Evolutionary conservation across 1,140 invertebrate species (phyloP), one percentile per base, ranked within the genome.

Genomic region (Drosophila lacteicornis): DNA sequence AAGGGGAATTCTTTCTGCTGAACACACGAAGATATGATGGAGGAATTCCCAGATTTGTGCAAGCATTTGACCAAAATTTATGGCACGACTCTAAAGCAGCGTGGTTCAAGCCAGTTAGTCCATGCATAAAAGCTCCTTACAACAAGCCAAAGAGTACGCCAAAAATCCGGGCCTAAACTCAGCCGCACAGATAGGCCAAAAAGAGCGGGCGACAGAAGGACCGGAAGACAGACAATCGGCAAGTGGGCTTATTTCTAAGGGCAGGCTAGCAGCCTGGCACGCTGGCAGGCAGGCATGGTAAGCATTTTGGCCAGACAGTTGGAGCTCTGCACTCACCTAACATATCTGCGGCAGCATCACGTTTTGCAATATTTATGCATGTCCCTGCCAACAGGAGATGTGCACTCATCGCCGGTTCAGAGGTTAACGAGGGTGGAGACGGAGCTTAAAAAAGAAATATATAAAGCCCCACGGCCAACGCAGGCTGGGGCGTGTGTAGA

Each of bases 321-420:
- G 49, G 49, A 46, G 46, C 57, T 77, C 70, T 69, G 47, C 66
- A 79, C 74, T 87, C 76, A 87, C 84, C 80, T 87, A 75, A 80
- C 80, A 69, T 87, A 71, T 87, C 63, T 62, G 50, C 80, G 82
- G 46, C 66, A 69, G 70, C 61, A 70, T 80, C 84, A 88, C 84
- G 76, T 88, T 87, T 88, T 87, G 77, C 82, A 87, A 88, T 88
- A 87, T 87, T 87, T 87, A 87, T 87, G 83, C 83, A 83, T 80
- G 66, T 74, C 66, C 77, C 78, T 69, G 84, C 84, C 63, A 66
- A 62, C 47, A 50, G 61, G 55, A 76, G 49, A 60, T 60, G 68
- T 73, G 70, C 70, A 73, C 67, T 73, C 69, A 58, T 59, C 30
- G 42, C 59, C 50, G 66, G 43, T 40, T 50, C 46, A 30, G 45